phyloP scores from a whole-genome alignment of 2,888 invertebrate genomes.

The Tholera decimalis region DNA sequence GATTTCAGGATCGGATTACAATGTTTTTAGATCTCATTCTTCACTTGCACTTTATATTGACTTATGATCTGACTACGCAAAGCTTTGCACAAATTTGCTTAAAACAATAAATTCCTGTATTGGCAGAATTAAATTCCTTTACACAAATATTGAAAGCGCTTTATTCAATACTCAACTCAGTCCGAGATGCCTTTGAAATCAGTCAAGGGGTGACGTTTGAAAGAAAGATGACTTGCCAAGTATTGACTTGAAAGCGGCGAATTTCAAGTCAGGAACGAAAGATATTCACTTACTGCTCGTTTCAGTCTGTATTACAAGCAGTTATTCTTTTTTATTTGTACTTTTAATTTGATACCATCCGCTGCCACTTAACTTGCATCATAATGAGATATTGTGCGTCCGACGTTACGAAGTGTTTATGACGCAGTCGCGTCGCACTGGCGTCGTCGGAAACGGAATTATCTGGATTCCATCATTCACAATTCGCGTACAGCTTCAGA shows the following conservation, averaged over 20 bases:
- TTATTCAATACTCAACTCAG: constrained; percentile 55
- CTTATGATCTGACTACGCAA: background rate
- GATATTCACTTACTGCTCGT: constrained; percentile 43
- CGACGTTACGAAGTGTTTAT: constrained; percentile 80
- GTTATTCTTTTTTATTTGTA: constrained; percentile 41
- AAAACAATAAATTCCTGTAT: constrained; percentile 38
- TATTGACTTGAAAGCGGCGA: constrained; percentile 50
- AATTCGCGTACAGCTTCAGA: constrained; percentile 43
- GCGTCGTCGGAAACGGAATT: constrained; percentile 68
- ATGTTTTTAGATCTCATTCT: background rate
- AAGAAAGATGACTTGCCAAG: constrained; percentile 63
- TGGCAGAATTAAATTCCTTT: constrained; percentile 37
- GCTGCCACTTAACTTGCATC: constrained; percentile 72
- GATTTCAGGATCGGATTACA: background rate
- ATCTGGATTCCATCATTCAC: constrained; percentile 62
- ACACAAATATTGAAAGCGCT: constrained; percentile 48
- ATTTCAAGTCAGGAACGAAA: constrained; percentile 47
- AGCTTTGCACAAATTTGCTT: constrained; percentile 12
- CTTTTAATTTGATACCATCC: constrained; percentile 47
- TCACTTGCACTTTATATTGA: background rate
- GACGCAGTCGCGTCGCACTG: constrained; percentile 76
- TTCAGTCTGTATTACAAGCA: constrained; percentile 36
- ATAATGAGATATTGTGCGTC: constrained; percentile 75
- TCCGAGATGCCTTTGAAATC: constrained; percentile 60
- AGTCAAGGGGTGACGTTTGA: constrained; percentile 60